These are phyloP conservation scores for Spialia ferax DNA, from an alignment of 2,888 invertebrate species.

Conservation along the genomic window DNA sequence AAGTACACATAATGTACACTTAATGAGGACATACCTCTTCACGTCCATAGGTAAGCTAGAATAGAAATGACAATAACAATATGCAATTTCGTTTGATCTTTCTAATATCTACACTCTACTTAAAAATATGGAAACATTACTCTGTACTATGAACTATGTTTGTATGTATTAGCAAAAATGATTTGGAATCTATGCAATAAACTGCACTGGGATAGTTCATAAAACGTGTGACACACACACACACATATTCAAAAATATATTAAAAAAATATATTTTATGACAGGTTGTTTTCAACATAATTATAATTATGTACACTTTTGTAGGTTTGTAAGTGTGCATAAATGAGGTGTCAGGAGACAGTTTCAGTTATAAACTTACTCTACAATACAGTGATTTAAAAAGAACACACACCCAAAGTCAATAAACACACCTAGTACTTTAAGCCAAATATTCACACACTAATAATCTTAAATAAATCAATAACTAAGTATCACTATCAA, in stretches of 20 bases:
- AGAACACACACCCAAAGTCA: background rate
- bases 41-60: slow-evolving; percentile 29
- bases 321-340: too few relatives aligned
- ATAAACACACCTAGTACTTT: background rate
- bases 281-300: too few relatives aligned
- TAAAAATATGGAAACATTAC: background rate
- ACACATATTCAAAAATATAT: too few relatives aligned
- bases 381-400: too few relatives aligned
- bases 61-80: slow-evolving; percentile 29
- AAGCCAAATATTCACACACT: background rate
- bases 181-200: background rate
- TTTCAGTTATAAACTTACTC: too few relatives aligned
- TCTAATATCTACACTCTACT: background rate
- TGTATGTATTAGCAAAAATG: background rate
- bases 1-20: background rate
- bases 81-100: slow-evolving; percentile 16
- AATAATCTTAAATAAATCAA: too few relatives aligned
- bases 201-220: too few relatives aligned
- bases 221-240: too few relatives aligned
- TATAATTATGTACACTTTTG: too few relatives aligned
- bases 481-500: too few relatives aligned
- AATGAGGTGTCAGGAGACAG: too few relatives aligned
- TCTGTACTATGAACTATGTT: background rate
- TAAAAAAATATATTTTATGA: too few relatives aligned
- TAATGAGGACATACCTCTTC: slow-evolving; percentile 24